Evolutionary conservation across 2,797 vertebrate species (phyloP).

Genomic region (Rhynchotus rufescens): DNA sequence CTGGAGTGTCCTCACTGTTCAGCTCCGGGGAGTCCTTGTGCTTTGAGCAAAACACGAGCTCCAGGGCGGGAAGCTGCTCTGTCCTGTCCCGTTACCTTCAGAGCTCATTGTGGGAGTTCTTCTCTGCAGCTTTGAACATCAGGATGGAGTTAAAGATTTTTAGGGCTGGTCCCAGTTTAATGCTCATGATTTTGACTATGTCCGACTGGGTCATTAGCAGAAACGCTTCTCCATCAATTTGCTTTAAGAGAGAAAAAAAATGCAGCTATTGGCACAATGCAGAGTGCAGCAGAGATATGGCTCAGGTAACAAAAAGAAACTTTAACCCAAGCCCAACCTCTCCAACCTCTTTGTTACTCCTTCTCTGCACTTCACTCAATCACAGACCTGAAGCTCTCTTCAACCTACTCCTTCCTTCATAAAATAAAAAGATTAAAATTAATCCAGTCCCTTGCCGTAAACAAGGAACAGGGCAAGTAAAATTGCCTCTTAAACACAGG

Average conservation of each 20-base stretch:
- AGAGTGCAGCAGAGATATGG: not conserved
- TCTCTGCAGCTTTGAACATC: slow-evolving; percentile 89
- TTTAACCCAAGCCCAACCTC: not conserved
- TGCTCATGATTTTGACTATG: slow-evolving; percentile 90
- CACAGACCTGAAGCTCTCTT: not conserved
- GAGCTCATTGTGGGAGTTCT: slow-evolving; percentile 88
- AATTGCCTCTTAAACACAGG: not conserved
- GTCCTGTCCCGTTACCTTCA: slow-evolving; percentile 71
- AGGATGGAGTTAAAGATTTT: slow-evolving; percentile 91
- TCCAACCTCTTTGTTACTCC: not conserved
- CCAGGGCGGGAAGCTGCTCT: slow-evolving; percentile 61
- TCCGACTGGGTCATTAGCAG: slow-evolving; percentile 89
- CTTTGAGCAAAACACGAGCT: slow-evolving; percentile 83
- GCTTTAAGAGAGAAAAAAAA: slow-evolving; percentile 73
- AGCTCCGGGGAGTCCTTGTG: slow-evolving; percentile 79
- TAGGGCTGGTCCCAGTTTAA: slow-evolving; percentile 88
- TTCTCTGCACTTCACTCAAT: not conserved
- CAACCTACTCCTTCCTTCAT: not conserved
- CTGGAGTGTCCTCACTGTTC: slow-evolving; percentile 71
- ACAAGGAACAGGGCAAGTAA: not conserved
- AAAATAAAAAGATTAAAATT: not conserved
- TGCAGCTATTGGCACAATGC: slow-evolving; percentile 9
- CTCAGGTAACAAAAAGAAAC: slow-evolving; percentile 17
- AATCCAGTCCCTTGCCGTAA: not conserved
- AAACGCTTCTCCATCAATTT: slow-evolving; percentile 90